Base-by-base conservation (phyloP, 2,888 invertebrate genomes). In the Dioctria rufipes region DNA sequence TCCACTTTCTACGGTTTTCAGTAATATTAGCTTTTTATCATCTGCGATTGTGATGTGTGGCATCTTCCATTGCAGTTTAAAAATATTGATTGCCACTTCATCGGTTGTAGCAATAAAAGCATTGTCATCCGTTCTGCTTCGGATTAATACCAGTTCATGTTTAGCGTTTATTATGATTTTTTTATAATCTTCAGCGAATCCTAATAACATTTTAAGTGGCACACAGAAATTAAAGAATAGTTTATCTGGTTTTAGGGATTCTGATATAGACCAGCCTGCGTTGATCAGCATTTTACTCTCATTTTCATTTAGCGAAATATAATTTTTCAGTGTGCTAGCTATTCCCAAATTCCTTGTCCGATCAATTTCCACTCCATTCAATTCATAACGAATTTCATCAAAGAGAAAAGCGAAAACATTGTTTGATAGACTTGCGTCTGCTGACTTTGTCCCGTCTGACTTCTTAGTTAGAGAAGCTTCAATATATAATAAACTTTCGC, bases 141-240 rank as follows among this genome's bases (percentile, higher is more conserved):
- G 77, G 65, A 83, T 40, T 51, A 84, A 69, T 54, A 84, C 83
- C 9, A 84, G 69, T 65, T 89, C 88, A 85, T 88, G 88, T 84
- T 86, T 63, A 77, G 85, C 84, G 83, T 88, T 88, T 3, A 87
- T 80, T 49, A 87, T 83, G 78, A 87, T 85, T 84, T 85, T 86
- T 13, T 85, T 85, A 81, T 87, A 88, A 82, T 88, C 86, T 83
- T 87, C 86, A 75, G 84, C 84, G 83, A 87, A 88, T 4, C 87
- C 87, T 13, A 88, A 80, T 13, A 88, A 49, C 78, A 84, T 83
- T 80, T 85, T 86, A 49, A 88, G 82, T 13, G 87, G 86, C 46
- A 88, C 82, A 77, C 82, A 85, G 81, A 86, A 84, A 83, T 86
- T 84, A 80, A 86, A 86, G 63, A 80, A 8, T 85, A 85, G 43